Conservation (phyloP, 2,888 invertebrate species). For the Scaptomyza caliginosa region DNA sequence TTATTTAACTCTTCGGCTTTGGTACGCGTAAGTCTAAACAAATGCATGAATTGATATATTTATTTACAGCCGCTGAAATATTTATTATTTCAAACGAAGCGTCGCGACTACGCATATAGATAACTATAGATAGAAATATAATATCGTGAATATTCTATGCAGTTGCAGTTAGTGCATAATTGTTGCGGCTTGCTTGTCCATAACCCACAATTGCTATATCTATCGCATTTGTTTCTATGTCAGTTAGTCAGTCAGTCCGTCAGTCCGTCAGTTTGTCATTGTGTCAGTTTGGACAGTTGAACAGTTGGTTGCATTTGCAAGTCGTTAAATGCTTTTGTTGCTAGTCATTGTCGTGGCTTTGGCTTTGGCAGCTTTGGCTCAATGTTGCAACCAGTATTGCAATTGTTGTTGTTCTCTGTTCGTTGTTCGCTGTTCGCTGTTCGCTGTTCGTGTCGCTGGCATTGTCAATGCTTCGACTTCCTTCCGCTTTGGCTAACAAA, state of each 20-base stretch:
- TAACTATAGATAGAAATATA: too few species aligned
- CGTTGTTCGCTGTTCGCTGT: too few species aligned
- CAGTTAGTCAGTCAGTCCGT: constrained; percentile 52
- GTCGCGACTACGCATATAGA: not conserved
- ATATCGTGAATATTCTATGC: not conserved
- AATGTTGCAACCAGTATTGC: constrained; percentile 40
- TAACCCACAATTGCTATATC: constrained; percentile 8
- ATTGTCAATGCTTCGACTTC: constrained; percentile 77
- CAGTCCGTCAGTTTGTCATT: constrained; percentile 17
- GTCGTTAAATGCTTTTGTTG: constrained; percentile 77
- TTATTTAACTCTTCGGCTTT: too few species aligned
- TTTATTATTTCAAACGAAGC: not conserved
- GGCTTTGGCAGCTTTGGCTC: not conserved
- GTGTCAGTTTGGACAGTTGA: constrained; percentile 4
- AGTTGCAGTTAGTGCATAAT: constrained; percentile 15
- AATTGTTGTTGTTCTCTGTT: constrained; percentile 2
- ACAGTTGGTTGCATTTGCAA: constrained; percentile 62
- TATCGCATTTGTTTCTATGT: constrained; percentile 63
- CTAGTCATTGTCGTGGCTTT: constrained; percentile 37
- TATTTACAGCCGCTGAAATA: not conserved
- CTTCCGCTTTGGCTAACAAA: constrained; percentile 76
- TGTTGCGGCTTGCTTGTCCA: constrained; percentile 13
- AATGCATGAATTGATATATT: not conserved
- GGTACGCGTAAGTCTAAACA: too few species aligned
- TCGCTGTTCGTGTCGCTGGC: constrained; percentile 71